phyloP scores from a whole-genome alignment of 2,888 invertebrate species.

The Auanema freiburgensis region DNA sequence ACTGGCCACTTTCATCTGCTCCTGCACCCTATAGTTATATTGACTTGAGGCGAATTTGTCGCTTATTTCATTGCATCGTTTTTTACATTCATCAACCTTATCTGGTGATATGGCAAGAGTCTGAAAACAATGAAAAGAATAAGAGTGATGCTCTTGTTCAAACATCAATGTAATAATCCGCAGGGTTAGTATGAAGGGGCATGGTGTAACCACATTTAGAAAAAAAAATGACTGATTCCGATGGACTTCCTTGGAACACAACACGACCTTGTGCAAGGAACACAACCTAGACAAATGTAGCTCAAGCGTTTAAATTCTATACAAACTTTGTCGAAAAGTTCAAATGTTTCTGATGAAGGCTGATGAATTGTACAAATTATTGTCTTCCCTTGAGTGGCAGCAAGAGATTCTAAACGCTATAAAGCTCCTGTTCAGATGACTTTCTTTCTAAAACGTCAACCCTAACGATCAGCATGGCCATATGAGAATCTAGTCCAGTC shows the following conservation, averaged over 20 bases:
- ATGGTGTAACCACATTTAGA: conserved; percentile 61
- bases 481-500: conserved; percentile 90
- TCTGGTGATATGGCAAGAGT: conserved; percentile 83
- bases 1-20: conserved; percentile 28
- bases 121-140: conserved; percentile 13
- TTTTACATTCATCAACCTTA: conserved; percentile 78
- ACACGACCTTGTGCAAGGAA: conserved; percentile 88
- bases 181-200: conserved; percentile 64
- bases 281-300: conserved; percentile 63
- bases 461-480: conserved; percentile 88
- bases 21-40: conserved; percentile 20
- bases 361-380: conserved; percentile 91
- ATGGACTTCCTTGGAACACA: conserved; percentile 79
- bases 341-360: conserved; percentile 84
- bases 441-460: too few relatives aligned
- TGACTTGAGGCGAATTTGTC: conserved; percentile 33
- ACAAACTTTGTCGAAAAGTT: conserved; percentile 77
- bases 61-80: conserved; percentile 64
- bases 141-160: too few relatives aligned
- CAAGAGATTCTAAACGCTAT: conserved; percentile 40
- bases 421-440: too few relatives aligned
- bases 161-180: conserved; percentile 65
- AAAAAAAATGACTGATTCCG: conserved; percentile 80
- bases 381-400: conserved; percentile 76
- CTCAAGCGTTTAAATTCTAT: neutral